Conservation (phyloP, 2,888 invertebrate species). For the Cheiracanthium punctorium region DNA sequence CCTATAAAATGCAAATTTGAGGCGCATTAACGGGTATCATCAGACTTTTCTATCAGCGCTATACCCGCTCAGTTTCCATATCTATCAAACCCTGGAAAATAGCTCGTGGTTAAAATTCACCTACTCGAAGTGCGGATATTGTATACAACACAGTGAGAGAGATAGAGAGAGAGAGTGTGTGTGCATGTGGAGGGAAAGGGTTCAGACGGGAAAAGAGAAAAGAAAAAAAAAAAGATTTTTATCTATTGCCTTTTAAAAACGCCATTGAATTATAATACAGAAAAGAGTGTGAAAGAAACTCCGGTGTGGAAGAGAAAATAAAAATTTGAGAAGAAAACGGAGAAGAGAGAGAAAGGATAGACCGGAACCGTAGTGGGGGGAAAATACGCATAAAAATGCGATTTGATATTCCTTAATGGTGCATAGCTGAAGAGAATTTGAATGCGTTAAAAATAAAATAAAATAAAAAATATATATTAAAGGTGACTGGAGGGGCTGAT, state of each 20-base stretch:
- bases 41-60: too few relatives aligned
- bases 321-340: not conserved
- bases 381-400: conserved; percentile 11
- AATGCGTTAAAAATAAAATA: conserved; percentile 5
- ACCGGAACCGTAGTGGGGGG: not conserved
- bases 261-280: conserved; percentile 13
- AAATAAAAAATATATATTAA: not conserved
- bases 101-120: not conserved
- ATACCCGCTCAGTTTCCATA: not conserved
- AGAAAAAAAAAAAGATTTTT: not conserved
- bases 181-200: too few relatives aligned
- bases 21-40: too few relatives aligned
- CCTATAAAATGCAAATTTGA: too few relatives aligned
- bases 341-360: not conserved
- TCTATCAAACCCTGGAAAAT: not conserved
- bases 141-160: not conserved
- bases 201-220: not conserved
- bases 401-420: conserved; percentile 17
- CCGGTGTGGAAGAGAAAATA: not conserved
- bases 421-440: conserved; percentile 14
- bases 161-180: not conserved
- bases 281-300: not conserved
- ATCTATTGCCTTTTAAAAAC: conserved; percentile 17
- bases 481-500: not conserved
- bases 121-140: not conserved